Evolutionary conservation across 1,140 invertebrate species (phyloP), one percentile per base, ranked within the genome.

Genomic region (Bombus difficillimus): DNA sequence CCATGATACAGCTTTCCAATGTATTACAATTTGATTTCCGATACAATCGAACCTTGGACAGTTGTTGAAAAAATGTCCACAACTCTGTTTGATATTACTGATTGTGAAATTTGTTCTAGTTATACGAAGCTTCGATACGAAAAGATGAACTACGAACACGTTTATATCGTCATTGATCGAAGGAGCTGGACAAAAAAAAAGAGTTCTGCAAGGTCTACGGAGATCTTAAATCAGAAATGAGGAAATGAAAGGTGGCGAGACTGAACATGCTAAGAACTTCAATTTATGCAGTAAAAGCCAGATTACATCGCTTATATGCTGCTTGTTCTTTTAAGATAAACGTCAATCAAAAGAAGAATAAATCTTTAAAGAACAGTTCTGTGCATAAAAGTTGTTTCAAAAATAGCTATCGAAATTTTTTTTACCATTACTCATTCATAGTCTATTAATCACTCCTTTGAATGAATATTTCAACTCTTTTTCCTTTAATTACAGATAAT

Each of bases 11-110:
- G 32, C 43, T 39, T 39, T 80, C 34, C 9, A 25, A 34, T 32
- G 10, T 68, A 43, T 64, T 39, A 18, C 22, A 41, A 78, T 64
- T 66, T 66, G 28, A 78, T 78, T 64, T 64, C 15, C 39, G 75
- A 64, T 78, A 78, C 3, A 28, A 18, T 12, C 15, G 0, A 8
- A 32, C 75, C 75, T 78, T 78, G 75, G 10, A 41, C 9, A 9
- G n/a, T 12, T 39, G 18, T 66, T 62, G 3, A 43, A 66, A 39
- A 62, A 39, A 41, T 62, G 18, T 15, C 12, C 12, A n/a, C 15
- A 9, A 37, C 13, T 76, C 13, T 37, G 37, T 76, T 15, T 12
- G 25, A 59, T 76, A 59, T 59, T 43, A 59, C 28, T 37, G 12
- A 37, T 28, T 57, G 25, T 18, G 53, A 59, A 39, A 76, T 57